A percentile compares a stretch with the other conserved stretches of the same genome.
Evolutionary conservation across 2,797 vertebrate genomes (phyloP).

Genomic region (Vultur gryphus): DNA sequence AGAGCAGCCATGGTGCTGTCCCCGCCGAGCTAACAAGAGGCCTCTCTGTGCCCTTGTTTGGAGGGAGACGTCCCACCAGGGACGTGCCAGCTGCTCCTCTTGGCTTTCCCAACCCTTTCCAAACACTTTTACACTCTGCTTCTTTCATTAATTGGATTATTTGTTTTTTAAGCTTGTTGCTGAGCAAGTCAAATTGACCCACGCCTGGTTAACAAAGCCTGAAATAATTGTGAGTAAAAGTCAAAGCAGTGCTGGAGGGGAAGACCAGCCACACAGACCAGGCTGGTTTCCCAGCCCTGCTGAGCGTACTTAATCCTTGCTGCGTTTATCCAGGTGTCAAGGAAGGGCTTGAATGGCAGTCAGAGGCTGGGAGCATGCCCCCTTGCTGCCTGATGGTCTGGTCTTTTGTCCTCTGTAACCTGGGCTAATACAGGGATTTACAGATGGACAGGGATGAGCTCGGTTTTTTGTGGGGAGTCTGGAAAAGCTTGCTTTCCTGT

Average conservation of each 20-base stretch:
- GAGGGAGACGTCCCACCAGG: neutral
- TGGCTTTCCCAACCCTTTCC: conserved; percentile 8
- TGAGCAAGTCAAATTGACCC: conserved; percentile 30
- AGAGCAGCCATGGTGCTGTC: neutral
- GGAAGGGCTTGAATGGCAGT: neutral
- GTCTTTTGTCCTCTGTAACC: neutral
- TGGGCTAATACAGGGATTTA: neutral
- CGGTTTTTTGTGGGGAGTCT: neutral
- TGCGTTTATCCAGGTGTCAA: neutral
- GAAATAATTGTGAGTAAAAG: neutral
- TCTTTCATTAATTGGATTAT: conserved; percentile 54
- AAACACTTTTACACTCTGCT: conserved; percentile 39
- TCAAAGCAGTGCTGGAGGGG: neutral
- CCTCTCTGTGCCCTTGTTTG: neutral
- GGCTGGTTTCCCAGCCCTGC: neutral
- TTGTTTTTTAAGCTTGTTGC: conserved; percentile 45
- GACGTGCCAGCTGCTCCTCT: neutral
- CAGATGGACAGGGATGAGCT: neutral
- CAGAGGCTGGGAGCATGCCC: neutral
- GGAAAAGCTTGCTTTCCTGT: neutral
- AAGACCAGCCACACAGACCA: neutral
- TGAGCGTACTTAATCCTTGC: neutral
- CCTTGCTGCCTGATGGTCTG: neutral
- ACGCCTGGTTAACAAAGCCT: conserved; percentile 32
- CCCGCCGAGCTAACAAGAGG: neutral